These are phyloP conservation scores for Cyprinodon diabolis DNA, from an alignment of 2,797 vertebrate genomes.

Conservation along the genomic window DNA sequence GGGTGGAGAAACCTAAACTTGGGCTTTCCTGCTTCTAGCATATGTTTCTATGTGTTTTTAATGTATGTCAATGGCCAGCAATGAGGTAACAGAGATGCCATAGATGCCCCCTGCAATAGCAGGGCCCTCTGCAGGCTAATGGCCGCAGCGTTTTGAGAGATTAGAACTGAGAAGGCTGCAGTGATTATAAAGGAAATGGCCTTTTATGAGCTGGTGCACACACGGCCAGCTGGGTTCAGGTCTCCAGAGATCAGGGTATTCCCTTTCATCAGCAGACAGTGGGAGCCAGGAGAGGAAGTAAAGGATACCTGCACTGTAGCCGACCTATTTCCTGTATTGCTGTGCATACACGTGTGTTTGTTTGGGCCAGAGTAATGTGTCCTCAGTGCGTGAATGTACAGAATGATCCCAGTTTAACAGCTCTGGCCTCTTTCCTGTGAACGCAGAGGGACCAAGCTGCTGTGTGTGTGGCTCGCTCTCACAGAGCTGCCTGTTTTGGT, in stretches of 20 bases:
- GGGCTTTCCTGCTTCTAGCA: neutral
- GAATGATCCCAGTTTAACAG: conserved; percentile 30
- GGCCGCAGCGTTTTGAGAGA: conserved; percentile 58
- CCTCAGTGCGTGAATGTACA: conserved; percentile 20
- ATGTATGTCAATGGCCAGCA: conserved; percentile 3
- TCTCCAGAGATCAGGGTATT: conserved; percentile 46
- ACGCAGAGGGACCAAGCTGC: conserved; percentile 37
- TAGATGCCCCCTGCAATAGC: conserved; percentile 41
- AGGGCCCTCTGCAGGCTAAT: conserved; percentile 44
- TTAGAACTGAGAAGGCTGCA: conserved; percentile 51
- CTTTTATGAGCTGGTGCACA: conserved; percentile 54
- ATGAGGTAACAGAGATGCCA: conserved; percentile 55
- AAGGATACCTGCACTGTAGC: conserved; percentile 63
- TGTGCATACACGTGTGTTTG: conserved; percentile 34
- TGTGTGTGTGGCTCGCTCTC: conserved; percentile 49
- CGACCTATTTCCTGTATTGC: conserved; percentile 62
- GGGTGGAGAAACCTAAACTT: conserved; percentile 3
- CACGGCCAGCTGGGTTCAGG: conserved; percentile 35
- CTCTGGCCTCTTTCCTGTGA: conserved; percentile 61
- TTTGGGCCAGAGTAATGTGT: neutral
- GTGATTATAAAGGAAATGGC: conserved; percentile 72
- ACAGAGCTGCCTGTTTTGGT: conserved; percentile 62
- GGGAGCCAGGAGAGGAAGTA: conserved; percentile 63
- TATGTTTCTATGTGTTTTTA: conserved; percentile 3
- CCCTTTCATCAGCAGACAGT: conserved; percentile 58